Percentiles rank a stretch among this genome's conserved stretches.
phyloP scores from a whole-genome alignment of 2,113 vertebrate species.

The Aptenodytes patagonicus region DNA sequence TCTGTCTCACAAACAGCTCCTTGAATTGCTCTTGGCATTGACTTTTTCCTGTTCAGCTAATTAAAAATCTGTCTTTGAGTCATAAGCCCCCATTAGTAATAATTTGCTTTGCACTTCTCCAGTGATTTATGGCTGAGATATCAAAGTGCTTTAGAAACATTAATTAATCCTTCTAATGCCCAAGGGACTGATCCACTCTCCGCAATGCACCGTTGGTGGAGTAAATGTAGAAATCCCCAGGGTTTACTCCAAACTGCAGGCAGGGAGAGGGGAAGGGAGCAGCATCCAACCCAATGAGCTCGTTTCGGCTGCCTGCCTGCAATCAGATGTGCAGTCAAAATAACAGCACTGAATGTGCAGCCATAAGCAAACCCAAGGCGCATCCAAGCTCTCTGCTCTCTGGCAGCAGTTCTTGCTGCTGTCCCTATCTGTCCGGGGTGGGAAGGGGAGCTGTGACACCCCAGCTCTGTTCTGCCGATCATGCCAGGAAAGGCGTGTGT shows the following conservation, averaged over 20 bases:
- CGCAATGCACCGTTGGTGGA: constrained; percentile 19
- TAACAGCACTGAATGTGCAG: not conserved
- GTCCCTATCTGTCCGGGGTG: fast-evolving
- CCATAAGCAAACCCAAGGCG: not conserved
- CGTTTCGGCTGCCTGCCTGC: not conserved
- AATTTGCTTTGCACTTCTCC: constrained; percentile 67
- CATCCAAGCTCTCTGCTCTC: not conserved
- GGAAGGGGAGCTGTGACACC: not conserved
- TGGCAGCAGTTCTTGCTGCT: not conserved
- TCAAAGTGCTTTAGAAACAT: constrained; percentile 66
- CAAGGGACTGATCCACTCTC: constrained; percentile 39
- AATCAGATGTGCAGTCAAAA: not conserved
- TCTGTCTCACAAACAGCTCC: constrained; percentile 34
- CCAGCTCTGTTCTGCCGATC: not conserved
- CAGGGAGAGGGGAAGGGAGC: not conserved
- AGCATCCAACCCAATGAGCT: not conserved
- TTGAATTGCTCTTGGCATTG: constrained; percentile 57
- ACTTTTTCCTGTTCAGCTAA: constrained; percentile 59
- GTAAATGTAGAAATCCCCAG: constrained; percentile 19
- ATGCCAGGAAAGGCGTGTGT: not conserved
- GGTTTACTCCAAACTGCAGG: constrained; percentile 13
- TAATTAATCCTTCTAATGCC: constrained; percentile 62
- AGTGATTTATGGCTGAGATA: constrained; percentile 59
- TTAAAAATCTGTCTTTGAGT: constrained; percentile 67
- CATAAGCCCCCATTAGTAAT: constrained; percentile 64